Percentiles rank a stretch among this genome's conserved stretches.
phyloP scores from a whole-genome alignment of 2,797 vertebrate species.

The Galago senegalensis region DNA sequence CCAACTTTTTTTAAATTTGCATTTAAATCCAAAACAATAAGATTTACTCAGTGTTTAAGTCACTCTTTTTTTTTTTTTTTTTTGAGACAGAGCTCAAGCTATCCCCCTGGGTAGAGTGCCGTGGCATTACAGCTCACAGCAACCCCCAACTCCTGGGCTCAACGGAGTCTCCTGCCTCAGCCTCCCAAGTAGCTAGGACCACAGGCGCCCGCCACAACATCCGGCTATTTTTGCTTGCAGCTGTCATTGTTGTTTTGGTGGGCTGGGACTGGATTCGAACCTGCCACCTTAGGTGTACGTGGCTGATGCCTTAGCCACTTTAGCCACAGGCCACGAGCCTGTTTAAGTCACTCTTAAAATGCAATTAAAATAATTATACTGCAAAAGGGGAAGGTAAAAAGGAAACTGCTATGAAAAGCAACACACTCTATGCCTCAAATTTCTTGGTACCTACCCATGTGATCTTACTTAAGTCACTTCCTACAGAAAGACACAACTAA shows the following conservation, averaged over 20 bases:
- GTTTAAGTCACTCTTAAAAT: constrained; percentile 46
- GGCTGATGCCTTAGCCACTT: too few species aligned
- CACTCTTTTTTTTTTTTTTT: background rate
- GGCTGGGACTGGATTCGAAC: too few species aligned
- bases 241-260: too few species aligned
- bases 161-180: too few species aligned
- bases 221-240: too few species aligned
- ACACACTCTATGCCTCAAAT: background rate
- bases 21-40: constrained; percentile 21
- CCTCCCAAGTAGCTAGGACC: too few species aligned
- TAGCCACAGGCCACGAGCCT: background rate
- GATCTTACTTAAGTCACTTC: constrained; percentile 43
- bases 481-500: background rate
- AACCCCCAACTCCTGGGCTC: too few species aligned
- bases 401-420: constrained; percentile 41
- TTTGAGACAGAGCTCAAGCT: too few species aligned
- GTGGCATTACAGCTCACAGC: too few species aligned
- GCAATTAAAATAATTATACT: constrained; percentile 7
- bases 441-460: background rate
- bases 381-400: constrained; percentile 23
- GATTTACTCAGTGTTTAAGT: constrained; percentile 33
- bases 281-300: too few species aligned
- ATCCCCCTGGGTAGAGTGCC: too few species aligned
- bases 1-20: background rate
- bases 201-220: too few species aligned